A percentile compares a stretch with the other conserved stretches of the same genome.
Evolutionary conservation across 2,888 invertebrate genomes (phyloP).

Genomic region (Diplolepis rosae): DNA sequence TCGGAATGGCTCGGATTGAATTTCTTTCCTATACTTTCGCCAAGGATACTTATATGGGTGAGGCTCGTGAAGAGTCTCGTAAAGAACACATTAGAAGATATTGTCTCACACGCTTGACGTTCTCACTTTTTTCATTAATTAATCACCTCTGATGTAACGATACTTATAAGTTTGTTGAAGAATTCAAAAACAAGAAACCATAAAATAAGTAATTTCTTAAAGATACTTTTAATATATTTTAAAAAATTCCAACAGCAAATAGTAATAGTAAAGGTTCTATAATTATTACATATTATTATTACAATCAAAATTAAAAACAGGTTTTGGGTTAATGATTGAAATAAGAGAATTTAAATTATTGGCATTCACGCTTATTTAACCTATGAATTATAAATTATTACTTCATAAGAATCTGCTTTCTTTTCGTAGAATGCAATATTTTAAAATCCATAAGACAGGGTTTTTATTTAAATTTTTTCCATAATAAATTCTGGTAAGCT

Average conservation of each 20-base stretch:
- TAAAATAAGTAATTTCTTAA: not conserved
- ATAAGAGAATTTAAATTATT: not conserved
- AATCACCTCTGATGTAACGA: slow-evolving; percentile 1
- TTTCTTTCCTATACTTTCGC: too few relatives aligned
- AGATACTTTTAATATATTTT: not conserved
- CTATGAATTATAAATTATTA: not conserved
- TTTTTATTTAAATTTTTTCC: not conserved
- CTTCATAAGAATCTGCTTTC: not conserved
- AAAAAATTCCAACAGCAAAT: not conserved
- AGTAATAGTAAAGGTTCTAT: not conserved
- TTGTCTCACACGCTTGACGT: not conserved
- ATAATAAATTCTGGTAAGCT: not conserved
- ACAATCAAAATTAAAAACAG: too few relatives aligned
- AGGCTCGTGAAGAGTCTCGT: not conserved
- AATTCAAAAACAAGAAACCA: too few relatives aligned
- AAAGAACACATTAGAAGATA: slow-evolving; percentile 6
- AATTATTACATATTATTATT: not conserved
- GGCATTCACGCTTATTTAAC: too few relatives aligned
- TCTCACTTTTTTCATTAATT: not conserved
- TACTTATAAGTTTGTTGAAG: too few relatives aligned
- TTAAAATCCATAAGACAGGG: not conserved
- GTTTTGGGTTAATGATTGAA: too few relatives aligned
- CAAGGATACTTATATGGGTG: not conserved
- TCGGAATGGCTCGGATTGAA: too few relatives aligned
- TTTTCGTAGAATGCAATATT: not conserved